A percentile compares a stretch with the other conserved stretches of the same genome.
phyloP scores from a whole-genome alignment of 2,888 invertebrate species.

The Ornithoptera priamus region DNA sequence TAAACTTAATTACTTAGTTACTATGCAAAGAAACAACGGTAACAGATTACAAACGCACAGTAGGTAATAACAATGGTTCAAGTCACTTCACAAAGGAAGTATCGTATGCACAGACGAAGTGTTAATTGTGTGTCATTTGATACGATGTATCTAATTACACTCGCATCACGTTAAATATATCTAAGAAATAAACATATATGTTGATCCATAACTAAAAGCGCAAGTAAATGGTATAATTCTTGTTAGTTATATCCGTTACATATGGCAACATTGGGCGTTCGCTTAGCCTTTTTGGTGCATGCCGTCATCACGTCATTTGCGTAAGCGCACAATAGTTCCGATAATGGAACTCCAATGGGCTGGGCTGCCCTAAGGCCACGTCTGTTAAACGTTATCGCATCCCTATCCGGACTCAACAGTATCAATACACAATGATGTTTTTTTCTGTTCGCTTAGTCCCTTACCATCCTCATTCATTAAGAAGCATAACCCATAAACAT shows the following conservation, averaged over 20 bases:
- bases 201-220: background rate
- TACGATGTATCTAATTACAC: constrained; percentile 2
- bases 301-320: constrained; percentile 41
- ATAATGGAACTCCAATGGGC: constrained; percentile 30
- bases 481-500: too few species aligned
- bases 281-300: constrained; percentile 38
- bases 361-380: constrained; percentile 9
- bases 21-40: background rate
- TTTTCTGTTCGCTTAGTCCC: background rate
- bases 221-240: background rate
- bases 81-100: background rate
- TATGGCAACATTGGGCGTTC: constrained; percentile 6
- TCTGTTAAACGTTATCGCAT: constrained; percentile 14
- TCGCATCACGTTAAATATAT: background rate
- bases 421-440: background rate
- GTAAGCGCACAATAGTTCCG: constrained; percentile 34
- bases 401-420: constrained; percentile 1
- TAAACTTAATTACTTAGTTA: background rate
- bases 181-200: background rate
- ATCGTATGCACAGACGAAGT: background rate
- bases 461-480: too few species aligned
- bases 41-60: background rate
- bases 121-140: constrained; percentile 2
- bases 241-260: constrained; percentile 13
- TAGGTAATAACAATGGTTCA: background rate